Evolutionary conservation across 2,888 invertebrate species (phyloP).

Genomic region (Cantharis rustica): DNA sequence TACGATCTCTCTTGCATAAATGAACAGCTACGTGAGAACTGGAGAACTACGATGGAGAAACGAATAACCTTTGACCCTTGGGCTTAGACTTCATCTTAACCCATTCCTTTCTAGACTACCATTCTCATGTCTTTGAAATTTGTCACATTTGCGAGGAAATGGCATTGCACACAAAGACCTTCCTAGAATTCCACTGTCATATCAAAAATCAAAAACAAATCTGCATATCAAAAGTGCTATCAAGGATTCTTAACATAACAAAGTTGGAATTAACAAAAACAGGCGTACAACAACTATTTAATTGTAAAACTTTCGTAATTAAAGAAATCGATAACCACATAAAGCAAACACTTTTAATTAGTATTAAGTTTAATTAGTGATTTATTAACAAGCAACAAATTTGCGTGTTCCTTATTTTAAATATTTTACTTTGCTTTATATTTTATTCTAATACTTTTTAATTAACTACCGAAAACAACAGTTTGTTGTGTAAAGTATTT

Average conservation of each 20-base stretch:
- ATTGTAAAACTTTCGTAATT: neutral
- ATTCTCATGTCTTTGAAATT: constrained; percentile 19
- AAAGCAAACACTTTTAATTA: neutral
- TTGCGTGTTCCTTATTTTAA: neutral
- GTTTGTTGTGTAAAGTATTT: neutral
- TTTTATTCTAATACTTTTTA: neutral
- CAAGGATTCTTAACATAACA: neutral
- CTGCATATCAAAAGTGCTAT: neutral
- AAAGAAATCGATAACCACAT: neutral
- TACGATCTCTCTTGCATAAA: constrained; percentile 20
- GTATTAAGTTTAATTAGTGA: neutral
- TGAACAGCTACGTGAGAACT: constrained; percentile 35
- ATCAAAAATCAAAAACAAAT: neutral
- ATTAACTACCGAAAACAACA: neutral
- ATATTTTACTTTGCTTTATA: neutral
- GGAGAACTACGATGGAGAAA: constrained; percentile 33
- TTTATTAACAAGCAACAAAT: neutral
- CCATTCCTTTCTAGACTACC: constrained; percentile 11
- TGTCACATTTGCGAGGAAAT: neutral
- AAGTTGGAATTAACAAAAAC: neutral
- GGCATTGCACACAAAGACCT: neutral
- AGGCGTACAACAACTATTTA: neutral
- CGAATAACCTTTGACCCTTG: constrained; percentile 27
- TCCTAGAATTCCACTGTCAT: neutral
- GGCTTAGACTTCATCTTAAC: constrained; percentile 18